These are phyloP conservation scores for Manis crassicaudata DNA, from an alignment of 2,797 vertebrate species.

Conservation along the genomic window DNA sequence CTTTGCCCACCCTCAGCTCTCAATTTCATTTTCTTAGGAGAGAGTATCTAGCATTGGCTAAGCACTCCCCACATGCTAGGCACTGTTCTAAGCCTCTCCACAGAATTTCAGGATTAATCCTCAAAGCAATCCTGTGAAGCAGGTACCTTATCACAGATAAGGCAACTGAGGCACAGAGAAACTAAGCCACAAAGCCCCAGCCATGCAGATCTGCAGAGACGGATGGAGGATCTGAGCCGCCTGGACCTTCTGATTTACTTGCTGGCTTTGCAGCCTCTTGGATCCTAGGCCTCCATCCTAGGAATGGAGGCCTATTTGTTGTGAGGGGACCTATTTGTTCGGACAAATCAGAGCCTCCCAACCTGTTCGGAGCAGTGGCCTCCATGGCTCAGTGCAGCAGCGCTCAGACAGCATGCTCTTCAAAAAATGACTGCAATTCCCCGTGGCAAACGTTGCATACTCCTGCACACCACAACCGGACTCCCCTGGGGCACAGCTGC, in stretches of 20 bases:
- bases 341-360: neutral
- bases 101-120: neutral
- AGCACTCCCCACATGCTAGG: neutral
- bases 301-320: neutral
- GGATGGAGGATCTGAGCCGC: neutral
- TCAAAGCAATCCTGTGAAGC: neutral
- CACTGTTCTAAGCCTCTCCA: neutral
- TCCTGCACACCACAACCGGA: neutral
- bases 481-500: neutral
- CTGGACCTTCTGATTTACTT: neutral
- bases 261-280: neutral
- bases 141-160: neutral
- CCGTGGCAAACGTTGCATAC: neutral
- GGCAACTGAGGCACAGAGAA: neutral
- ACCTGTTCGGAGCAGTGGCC: neutral
- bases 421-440: neutral
- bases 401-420: rapidly evolving
- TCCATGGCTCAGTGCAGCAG: neutral
- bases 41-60: neutral
- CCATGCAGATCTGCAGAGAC: neutral
- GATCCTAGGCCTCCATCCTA: neutral
- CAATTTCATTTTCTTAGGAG: neutral
- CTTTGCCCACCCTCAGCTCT: neutral
- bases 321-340: neutral
- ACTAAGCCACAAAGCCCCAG: neutral